phyloP scores from a whole-genome alignment of 2,888 invertebrate genomes.

The Lymantria monacha region DNA sequence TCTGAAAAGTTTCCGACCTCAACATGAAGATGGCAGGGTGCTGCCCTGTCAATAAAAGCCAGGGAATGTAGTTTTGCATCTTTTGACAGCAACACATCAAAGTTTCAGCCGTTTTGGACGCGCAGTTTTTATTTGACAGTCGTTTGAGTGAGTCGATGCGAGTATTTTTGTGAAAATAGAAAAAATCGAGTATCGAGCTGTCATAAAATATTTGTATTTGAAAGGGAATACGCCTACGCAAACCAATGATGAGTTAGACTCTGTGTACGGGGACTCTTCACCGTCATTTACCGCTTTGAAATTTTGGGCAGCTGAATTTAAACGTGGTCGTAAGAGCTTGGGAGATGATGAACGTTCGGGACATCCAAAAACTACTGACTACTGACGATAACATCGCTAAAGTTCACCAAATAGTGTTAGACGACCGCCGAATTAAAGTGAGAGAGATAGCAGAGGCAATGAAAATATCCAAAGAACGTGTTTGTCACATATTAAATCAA shows the following conservation, averaged over 20 bases:
- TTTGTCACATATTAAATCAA: too few species aligned
- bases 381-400: background rate
- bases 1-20: too few species aligned
- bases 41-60: too few species aligned
- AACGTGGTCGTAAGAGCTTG: slow-evolving; percentile 22
- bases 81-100: slow-evolving; percentile 8
- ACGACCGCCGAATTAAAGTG: too few species aligned
- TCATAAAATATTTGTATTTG: too few species aligned
- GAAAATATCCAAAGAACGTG: too few species aligned
- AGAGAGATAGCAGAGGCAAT: too few species aligned
- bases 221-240: too few species aligned
- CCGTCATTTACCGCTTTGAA: slow-evolving; percentile 21
- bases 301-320: slow-evolving; percentile 26
- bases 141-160: slow-evolving; percentile 11
- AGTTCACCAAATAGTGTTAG: too few species aligned
- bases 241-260: too few species aligned
- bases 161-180: slow-evolving; percentile 14
- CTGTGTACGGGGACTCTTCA: slow-evolving; percentile 13
- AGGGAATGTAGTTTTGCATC: slow-evolving; percentile 3
- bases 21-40: too few species aligned
- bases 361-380: slow-evolving; percentile 15
- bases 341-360: slow-evolving; percentile 23
- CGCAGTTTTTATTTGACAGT: slow-evolving; percentile 5
- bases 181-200: slow-evolving; percentile 12
- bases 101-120: slow-evolving; percentile 6